Conservation (phyloP, 2,113 vertebrate genomes). For the Oreotrochilus melanogaster region DNA sequence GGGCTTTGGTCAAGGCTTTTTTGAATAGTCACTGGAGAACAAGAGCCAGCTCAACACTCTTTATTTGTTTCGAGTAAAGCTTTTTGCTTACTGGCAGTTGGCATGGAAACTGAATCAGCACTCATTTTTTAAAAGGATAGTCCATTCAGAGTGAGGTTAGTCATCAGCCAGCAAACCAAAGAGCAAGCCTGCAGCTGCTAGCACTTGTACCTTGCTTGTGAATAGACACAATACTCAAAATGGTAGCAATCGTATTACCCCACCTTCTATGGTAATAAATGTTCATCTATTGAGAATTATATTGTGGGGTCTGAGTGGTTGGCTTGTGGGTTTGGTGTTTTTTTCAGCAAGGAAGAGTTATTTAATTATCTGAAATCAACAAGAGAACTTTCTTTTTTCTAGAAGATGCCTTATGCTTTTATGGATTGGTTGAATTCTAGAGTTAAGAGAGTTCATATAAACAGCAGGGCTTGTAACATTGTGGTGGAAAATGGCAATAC, state of each 20-base stretch:
- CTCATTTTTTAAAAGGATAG: slow-evolving; percentile 9
- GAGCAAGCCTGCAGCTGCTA: slow-evolving; percentile 18
- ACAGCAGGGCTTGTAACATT: neutral
- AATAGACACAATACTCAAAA: neutral
- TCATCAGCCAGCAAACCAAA: slow-evolving; percentile 25
- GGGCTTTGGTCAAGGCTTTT: slow-evolving; percentile 10
- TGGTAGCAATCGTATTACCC: neutral
- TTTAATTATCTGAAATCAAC: neutral
- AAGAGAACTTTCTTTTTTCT: neutral
- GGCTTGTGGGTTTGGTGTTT: no score
- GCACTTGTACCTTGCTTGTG: neutral
- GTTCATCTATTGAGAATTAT: neutral
- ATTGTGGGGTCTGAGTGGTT: neutral
- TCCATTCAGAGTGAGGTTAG: slow-evolving; percentile 32
- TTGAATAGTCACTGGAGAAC: neutral
- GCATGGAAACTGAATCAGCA: slow-evolving; percentile 65
- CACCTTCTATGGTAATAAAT: neutral
- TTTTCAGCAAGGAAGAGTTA: neutral
- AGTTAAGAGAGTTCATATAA: neutral
- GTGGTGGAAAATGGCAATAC: neutral
- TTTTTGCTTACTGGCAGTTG: slow-evolving; percentile 53
- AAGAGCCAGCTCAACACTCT: neutral
- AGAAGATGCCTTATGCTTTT: neutral
- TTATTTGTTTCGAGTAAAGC: slow-evolving; percentile 39
- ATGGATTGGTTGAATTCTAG: neutral